Conservation (phyloP, 1,140 invertebrate species). For the Pomacea maculata region DNA sequence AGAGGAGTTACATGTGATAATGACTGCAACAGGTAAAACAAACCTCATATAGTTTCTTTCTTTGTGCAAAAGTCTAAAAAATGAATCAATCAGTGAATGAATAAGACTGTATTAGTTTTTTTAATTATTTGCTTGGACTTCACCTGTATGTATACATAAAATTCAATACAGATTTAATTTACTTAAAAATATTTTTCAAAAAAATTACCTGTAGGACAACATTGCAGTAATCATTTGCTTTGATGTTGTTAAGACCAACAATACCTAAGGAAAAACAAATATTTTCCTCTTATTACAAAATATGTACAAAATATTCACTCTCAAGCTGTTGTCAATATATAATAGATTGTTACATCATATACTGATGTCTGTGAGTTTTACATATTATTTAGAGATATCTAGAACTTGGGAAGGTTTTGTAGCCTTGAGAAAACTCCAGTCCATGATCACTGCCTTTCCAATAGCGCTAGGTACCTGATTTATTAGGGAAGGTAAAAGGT, state of each 20-base stretch:
- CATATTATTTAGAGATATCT: too few species aligned
- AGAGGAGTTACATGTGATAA: constrained; percentile 94
- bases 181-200: too few species aligned
- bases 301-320: background rate
- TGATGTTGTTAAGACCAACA: constrained; percentile 97
- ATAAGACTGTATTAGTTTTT: background rate
- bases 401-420: too few species aligned
- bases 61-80: background rate
- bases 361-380: too few species aligned
- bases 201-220: constrained; percentile 88
- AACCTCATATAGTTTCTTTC: background rate
- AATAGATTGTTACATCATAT: too few species aligned
- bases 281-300: background rate
- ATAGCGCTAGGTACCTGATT: too few species aligned
- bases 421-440: too few species aligned
- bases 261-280: constrained; percentile 71
- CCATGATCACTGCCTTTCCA: too few species aligned
- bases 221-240: constrained; percentile 94
- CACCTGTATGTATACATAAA: too few species aligned
- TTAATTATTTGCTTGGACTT: background rate
- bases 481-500: too few species aligned
- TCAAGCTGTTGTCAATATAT: too few species aligned
- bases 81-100: constrained; percentile 18
- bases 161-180: too few species aligned
- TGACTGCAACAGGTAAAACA: constrained; percentile 71